Evolutionary conservation across 2,113 vertebrate species (phyloP), one percentile per base, ranked within the genome.

Genomic region (Rhipidura dahli): DNA sequence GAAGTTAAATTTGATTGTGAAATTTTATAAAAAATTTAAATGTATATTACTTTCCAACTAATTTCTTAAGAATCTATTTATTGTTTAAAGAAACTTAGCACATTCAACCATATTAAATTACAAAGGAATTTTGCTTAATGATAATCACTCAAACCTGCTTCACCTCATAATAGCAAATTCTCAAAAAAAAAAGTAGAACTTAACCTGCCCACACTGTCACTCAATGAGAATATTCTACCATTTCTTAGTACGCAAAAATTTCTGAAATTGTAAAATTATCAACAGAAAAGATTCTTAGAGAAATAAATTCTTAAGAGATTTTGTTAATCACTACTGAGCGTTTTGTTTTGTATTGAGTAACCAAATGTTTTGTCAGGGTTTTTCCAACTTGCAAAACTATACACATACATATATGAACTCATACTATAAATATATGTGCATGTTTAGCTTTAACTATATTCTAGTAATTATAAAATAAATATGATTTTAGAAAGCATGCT

Each of bases 391-490:
- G 39, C 15, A 72, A 80, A 91, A 77, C 57, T 39, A 26, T 33
- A 39, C 15, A 45, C 9, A 35, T 45, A 30, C 33, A 66, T 13
- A n/a, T 5, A 37, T 12, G 45, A 4, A 35, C 19, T 60, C 6
- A 39, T 20, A 56, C 22, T 49, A n/a, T 44, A 44, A 65, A 77
- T 57, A 61, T 4, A 75, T 57, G 76, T 47, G 13, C 23, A 82
- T 15, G 47, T 35, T 88, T 54, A 81, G 35, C 45, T 88, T 88
- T 83, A 90, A 73, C 37, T 68, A 30, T 78, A 85, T 66, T 83
- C 71, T 23, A 81, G 37, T 72, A 75, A 92, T 90, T 73, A 70
- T 49, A 83, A 93, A 91, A 94, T 60, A 86, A 89, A 84, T 53
- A 53, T 19, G 24, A 53, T 75, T 92, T 87, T 61, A 82, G 72